A percentile compares a stretch with the other conserved stretches of the same genome.
These are phyloP conservation scores for Bos indicus DNA, from an alignment of 2,113 vertebrate species.

Conservation along the genomic window DNA sequence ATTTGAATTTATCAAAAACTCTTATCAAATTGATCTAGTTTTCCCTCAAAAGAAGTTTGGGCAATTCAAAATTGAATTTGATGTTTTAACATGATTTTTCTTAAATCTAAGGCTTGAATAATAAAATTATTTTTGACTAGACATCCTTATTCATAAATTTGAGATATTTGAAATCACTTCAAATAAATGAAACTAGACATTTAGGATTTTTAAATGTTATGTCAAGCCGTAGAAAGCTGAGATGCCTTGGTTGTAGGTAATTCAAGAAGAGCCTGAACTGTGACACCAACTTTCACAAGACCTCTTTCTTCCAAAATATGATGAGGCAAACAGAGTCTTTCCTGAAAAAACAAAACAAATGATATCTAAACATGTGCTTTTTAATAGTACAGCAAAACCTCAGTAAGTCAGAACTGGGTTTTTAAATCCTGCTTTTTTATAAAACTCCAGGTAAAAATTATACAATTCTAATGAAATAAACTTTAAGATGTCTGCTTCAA, in stretches of 20 bases:
- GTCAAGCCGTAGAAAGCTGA: conserved; percentile 90
- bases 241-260: conserved; percentile 86
- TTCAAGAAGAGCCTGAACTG: conserved; percentile 96
- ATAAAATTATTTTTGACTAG: conserved; percentile 71
- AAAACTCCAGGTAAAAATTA: conserved; percentile 26
- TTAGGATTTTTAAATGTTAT: neutral
- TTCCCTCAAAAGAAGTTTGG: conserved; percentile 17
- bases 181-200: conserved; percentile 39
- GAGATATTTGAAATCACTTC: conserved; percentile 64
- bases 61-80: conserved; percentile 62
- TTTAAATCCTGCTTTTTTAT: neutral
- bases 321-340: conserved; percentile 96
- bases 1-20: conserved; percentile 64
- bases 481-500: neutral
- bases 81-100: conserved; percentile 47
- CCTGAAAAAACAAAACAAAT: conserved; percentile 80
- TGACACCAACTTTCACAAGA: conserved; percentile 94
- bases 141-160: conserved; percentile 59
- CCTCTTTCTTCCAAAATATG: conserved; percentile 98
- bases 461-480: neutral
- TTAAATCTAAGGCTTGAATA: conserved; percentile 64
- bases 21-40: conserved; percentile 61
- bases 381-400: neutral
- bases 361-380: neutral
- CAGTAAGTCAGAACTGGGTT: neutral